phyloP scores from a whole-genome alignment of 2,888 invertebrate genomes.

The Hypolimnas misippus region DNA sequence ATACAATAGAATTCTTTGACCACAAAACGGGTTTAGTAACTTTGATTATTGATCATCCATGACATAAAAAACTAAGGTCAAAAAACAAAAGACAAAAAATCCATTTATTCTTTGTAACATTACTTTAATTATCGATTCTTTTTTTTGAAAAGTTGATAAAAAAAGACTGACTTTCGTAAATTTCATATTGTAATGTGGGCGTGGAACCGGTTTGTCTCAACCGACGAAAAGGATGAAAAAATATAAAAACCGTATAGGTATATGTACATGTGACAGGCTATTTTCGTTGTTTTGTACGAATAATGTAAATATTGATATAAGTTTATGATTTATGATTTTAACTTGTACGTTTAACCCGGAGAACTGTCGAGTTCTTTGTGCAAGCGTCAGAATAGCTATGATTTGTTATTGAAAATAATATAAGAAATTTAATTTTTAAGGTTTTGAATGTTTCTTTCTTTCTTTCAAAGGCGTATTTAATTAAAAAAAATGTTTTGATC shows the following conservation, averaged over 20 bases:
- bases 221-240: constrained; percentile 28
- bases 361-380: background rate
- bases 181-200: constrained; percentile 53
- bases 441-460: background rate
- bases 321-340: constrained; percentile 68
- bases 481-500: too few species aligned
- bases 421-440: background rate
- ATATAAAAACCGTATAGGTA: background rate
- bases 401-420: background rate
- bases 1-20: constrained; percentile 44
- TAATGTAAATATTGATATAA: constrained; percentile 69
- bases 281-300: constrained; percentile 41
- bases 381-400: background rate
- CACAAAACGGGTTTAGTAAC: constrained; percentile 46
- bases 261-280: background rate
- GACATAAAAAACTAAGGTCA: constrained; percentile 47
- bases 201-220: constrained; percentile 58
- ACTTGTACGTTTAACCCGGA: constrained; percentile 36
- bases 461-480: background rate
- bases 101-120: too few species aligned
- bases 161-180: constrained; percentile 52
- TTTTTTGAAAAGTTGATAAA: constrained; percentile 10
- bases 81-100: too few species aligned
- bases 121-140: background rate
- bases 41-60: constrained; percentile 27